A percentile compares a stretch with the other conserved stretches of the same genome.
phyloP scores from a whole-genome alignment of 2,797 vertebrate species.

The Podarcis siculus region DNA sequence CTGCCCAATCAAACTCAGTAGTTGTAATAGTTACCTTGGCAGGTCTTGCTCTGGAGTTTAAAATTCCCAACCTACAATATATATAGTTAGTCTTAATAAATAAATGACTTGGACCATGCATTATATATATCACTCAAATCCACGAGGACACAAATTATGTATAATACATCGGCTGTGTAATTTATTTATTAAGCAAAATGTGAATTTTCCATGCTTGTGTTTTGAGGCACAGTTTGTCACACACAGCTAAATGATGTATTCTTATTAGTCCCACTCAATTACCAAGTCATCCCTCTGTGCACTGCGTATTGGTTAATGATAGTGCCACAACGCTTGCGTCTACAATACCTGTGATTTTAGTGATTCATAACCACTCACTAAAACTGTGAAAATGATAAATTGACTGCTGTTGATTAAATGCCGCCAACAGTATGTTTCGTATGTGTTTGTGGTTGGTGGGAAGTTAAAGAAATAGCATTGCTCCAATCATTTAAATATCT shows the following conservation, averaged over 20 bases:
- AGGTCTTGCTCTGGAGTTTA: constrained; percentile 71
- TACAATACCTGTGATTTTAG: constrained; percentile 84
- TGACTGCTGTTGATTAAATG: constrained; percentile 84
- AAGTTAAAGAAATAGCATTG: constrained; percentile 80
- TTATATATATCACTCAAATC: constrained; percentile 97
- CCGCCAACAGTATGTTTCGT: constrained; percentile 79
- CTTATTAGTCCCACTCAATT: constrained; percentile 89
- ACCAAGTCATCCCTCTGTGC: constrained; percentile 85
- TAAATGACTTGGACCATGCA: constrained; percentile 93
- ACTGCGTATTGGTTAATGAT: constrained; percentile 83
- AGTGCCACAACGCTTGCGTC: constrained; percentile 76
- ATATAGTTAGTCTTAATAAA: constrained; percentile 93
- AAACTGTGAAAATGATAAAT: constrained; percentile 87
- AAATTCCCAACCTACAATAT: constrained; percentile 80
- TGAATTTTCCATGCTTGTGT: constrained; percentile 90
- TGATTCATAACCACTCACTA: constrained; percentile 84
- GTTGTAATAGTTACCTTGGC: constrained; percentile 65
- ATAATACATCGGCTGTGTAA: constrained; percentile 93
- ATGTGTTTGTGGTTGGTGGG: constrained; percentile 75
- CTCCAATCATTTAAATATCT: constrained; percentile 82
- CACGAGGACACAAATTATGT: constrained; percentile 90
- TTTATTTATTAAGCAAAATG: constrained; percentile 98
- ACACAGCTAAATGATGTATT: constrained; percentile 86
- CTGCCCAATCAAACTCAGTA: constrained; percentile 67
- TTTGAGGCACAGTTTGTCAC: constrained; percentile 86